Conservation (phyloP, 1,140 invertebrate species). For the Habropoda laboriosa region DNA sequence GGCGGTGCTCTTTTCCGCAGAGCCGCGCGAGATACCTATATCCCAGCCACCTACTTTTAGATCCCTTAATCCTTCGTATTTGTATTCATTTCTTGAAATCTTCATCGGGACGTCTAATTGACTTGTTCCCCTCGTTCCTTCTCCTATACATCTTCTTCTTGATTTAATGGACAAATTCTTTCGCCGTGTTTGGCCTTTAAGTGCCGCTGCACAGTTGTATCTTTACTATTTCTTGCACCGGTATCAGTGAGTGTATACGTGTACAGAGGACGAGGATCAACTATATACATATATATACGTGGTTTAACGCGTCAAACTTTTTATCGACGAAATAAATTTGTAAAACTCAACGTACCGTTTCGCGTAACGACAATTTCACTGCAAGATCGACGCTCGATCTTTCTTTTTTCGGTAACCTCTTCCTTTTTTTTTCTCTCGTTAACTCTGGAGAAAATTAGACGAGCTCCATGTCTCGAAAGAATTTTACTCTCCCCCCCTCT, state of each 20-base stretch:
- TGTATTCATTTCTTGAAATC: conserved; percentile 36
- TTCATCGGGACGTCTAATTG: conserved; percentile 28
- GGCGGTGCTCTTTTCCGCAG: background rate
- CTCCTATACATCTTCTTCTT: background rate
- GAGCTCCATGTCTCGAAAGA: background rate
- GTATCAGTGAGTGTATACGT: background rate
- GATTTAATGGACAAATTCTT: conserved; percentile 3
- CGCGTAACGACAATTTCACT: too few relatives aligned
- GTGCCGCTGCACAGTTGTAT: background rate
- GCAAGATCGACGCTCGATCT: background rate
- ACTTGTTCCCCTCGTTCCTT: background rate
- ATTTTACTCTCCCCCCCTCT: background rate
- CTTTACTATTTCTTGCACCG: too few relatives aligned
- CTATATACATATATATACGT: too few relatives aligned
- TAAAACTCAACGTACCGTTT: too few relatives aligned
- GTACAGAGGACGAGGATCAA: too few relatives aligned
- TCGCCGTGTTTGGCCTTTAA: too few relatives aligned
- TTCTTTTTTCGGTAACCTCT: background rate
- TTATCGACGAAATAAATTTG: too few relatives aligned
- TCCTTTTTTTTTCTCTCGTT: too few relatives aligned
- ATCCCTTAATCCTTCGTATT: conserved; percentile 13
- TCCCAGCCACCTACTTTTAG: conserved; percentile 26
- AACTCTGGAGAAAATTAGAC: background rate
- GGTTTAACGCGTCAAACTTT: too few relatives aligned
- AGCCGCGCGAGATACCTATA: background rate